phyloP scores from a whole-genome alignment of 2,797 vertebrate genomes.

The Rhabdophis nuchalis region DNA sequence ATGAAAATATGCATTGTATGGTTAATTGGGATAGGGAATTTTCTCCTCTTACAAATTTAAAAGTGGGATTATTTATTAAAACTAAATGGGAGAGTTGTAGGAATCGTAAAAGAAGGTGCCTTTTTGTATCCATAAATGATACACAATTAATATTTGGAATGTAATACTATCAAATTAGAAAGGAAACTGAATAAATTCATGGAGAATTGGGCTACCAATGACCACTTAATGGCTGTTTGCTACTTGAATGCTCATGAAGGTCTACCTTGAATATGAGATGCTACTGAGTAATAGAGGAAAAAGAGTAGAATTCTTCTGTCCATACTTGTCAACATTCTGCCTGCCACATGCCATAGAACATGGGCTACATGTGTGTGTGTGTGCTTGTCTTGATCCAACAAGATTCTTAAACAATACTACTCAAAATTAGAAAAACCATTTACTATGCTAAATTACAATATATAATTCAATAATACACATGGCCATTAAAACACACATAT shows the following conservation, averaged over 20 bases:
- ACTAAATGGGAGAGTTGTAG: neutral
- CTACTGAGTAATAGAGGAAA: neutral
- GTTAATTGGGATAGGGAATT: neutral
- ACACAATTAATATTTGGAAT: neutral
- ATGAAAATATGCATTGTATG: neutral
- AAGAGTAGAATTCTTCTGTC: neutral
- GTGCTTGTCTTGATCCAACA: neutral
- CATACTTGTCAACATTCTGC: neutral
- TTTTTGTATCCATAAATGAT: neutral
- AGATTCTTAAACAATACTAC: neutral
- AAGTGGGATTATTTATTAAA: neutral
- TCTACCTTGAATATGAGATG: neutral
- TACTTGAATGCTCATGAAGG: neutral
- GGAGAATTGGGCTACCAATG: neutral
- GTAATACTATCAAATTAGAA: neutral
- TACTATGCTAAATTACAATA: neutral
- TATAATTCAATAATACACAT: neutral
- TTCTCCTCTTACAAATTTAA: neutral
- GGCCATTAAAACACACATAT: neutral
- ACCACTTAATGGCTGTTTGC: neutral
- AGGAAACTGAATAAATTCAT: neutral
- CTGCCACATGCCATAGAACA: neutral
- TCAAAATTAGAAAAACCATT: neutral
- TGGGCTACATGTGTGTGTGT: neutral
- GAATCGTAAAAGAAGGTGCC: too few relatives aligned